Base-by-base conservation (phyloP, 2,888 invertebrate species). In the Amphimallon solstitiale region DNA sequence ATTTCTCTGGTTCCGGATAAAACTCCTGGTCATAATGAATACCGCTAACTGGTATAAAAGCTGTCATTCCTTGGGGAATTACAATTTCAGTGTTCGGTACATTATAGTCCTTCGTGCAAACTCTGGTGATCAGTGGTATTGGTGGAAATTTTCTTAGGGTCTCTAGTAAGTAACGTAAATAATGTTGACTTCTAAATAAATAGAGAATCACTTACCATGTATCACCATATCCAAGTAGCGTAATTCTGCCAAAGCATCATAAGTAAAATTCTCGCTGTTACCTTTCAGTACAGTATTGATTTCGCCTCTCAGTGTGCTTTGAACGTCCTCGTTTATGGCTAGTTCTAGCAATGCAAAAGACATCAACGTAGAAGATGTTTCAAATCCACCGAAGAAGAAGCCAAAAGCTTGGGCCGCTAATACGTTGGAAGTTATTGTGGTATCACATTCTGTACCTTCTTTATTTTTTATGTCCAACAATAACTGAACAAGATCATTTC, bases 11-110 rank as follows among this genome's bases (percentile, higher is more conserved):
- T 34, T 86, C 79, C 0, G 86, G 85, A 73, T 84, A 88, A 76
- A 85, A 84, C 65, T 85, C 81, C 0, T 85, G 84, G 76, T 88
- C 87, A 69, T 84, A 83, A 69, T 88, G 89, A 48, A 89, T 74
- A 0, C 84, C 86, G 72, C 84, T 84, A 62, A 86, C 83, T 1
- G 88, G 87, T 70, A 88, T 83, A 10, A 85, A 76, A 1, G 87
- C 83, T 1, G 84, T 80, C 67, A 84, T 81, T 1, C 86, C 87
- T 71, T 85, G 80, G 62, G 85, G 83, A 45, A 88, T 77, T 14
- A 80, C 77, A 1, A 85, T 77, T 23, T 85, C 76, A 1, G 83
- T 83, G 14, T 79, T 81, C 0, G 87, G 86, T 67, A 87, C 77
- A 51, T 73, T 76, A 75, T 86, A 88, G 6, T 80, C 76, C 70